phyloP scores from a whole-genome alignment of 2,113 vertebrate genomes.

The Leptobrachium ailaonicum region DNA sequence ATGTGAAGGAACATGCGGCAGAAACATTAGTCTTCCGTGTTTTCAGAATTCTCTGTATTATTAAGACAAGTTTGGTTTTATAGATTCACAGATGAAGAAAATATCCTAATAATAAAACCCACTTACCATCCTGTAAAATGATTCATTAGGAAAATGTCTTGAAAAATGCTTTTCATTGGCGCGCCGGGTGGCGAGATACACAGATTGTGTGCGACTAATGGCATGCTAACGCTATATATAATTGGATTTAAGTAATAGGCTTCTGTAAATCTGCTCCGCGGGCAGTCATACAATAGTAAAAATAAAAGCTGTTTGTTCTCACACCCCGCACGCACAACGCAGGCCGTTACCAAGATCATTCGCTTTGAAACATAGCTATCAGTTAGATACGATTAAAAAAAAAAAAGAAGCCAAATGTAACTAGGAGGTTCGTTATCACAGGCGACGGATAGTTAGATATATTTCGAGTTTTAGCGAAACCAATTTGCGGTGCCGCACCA shows the following conservation, averaged over 20 bases:
- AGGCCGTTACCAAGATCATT: too few species aligned
- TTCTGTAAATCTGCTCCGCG: background rate
- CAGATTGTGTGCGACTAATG: background rate
- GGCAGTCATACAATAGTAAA: background rate
- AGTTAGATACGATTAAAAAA: too few species aligned
- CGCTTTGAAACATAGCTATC: too few species aligned
- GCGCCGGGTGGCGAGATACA: slow-evolving; percentile 2
- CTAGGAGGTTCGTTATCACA: too few species aligned
- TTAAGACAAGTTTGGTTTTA: slow-evolving; percentile 6
- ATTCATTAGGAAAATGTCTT: slow-evolving; percentile 14
- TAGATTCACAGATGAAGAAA: background rate
- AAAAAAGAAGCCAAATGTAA: too few species aligned
- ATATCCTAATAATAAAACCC: background rate
- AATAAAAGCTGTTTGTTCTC: too few species aligned
- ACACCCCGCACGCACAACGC: too few species aligned
- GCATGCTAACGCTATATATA: background rate
- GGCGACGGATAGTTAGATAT: too few species aligned
- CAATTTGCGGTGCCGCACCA: too few species aligned
- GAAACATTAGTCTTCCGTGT: background rate
- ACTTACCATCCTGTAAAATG: background rate
- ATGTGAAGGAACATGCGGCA: background rate
- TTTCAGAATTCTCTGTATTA: background rate
- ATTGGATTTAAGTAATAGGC: slow-evolving; percentile 22
- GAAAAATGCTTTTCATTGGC: background rate
- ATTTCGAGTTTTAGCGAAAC: too few species aligned